phyloP scores from a whole-genome alignment of 92 coral and sea anemone genomes.

The Palythoa caribaeorum region DNA sequence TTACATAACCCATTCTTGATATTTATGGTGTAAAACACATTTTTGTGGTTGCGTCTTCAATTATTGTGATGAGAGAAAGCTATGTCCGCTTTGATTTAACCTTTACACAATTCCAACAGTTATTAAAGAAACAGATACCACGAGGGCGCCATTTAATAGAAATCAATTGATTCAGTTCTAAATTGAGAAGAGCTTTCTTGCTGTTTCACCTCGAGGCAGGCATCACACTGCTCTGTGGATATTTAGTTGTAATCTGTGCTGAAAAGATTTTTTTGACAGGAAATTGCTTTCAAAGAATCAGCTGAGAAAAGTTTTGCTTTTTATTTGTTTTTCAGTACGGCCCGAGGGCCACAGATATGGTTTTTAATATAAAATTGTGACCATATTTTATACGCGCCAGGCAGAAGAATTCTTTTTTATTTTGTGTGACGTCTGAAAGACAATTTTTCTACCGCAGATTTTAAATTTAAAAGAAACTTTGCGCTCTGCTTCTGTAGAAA shows the following conservation, averaged over 20 bases:
- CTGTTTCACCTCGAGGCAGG: constrained; percentile 15
- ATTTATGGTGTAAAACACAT: not conserved
- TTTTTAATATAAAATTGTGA: too few species aligned
- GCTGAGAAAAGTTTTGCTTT: not conserved
- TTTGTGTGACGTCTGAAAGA: too few species aligned
- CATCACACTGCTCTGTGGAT: not conserved
- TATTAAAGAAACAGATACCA: not conserved
- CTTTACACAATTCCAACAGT: not conserved
- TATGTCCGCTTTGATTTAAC: not conserved
- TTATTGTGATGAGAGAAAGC: not conserved
- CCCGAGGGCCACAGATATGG: not conserved
- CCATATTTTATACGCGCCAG: too few species aligned
- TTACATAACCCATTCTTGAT: not conserved
- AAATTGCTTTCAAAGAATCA: not conserved
- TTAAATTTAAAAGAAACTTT: too few species aligned
- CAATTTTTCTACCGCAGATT: too few species aligned
- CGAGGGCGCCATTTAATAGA: not conserved
- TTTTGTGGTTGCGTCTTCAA: not conserved
- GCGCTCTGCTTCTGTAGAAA: too few species aligned
- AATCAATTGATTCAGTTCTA: not conserved
- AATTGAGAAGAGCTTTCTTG: not conserved
- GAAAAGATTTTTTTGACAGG: not conserved
- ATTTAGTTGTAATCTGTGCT: not conserved
- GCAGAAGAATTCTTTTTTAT: too few species aligned
- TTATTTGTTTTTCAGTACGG: not conserved